Evolutionary conservation across 2,797 vertebrate species (phyloP), one percentile per base, ranked within the genome.

Genomic region (Kryptolebias ocellatus): DNA sequence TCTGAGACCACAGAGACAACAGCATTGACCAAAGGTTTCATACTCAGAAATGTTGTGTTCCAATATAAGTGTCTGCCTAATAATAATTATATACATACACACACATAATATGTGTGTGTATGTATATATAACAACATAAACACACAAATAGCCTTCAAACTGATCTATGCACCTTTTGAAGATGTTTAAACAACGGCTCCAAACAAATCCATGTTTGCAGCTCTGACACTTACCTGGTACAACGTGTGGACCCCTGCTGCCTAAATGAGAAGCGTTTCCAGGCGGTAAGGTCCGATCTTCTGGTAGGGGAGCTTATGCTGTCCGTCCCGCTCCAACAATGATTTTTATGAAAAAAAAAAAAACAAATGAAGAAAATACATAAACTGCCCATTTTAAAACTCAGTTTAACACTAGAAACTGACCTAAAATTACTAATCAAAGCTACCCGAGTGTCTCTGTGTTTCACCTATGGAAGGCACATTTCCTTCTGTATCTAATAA

Each of bases 191-290:
- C 6, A 10, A 37, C 6, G 1, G 9, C 6, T 10, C 2, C 34
- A 8, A 10, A 5, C 6, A 44, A 44, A 24, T 44, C 20, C 18
- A 24, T 15, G 5, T 7, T 16, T 42, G 55, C 24, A 20, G 39
- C 18, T 16, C 16, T 49, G 37, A 65, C 14, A 67, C 76, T 89
- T 39, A 89, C 83, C 76, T 54, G 73, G 46, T 72, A 42, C 51
- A 67, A 45, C 0, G 50, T 42, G 59, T 64, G 42, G 63, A 67
- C 28, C 12, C 62, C 64, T 70, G 58, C 65, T 70, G 75, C 34
- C 34, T 37, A 44, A 37, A 70, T 60, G 74, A 49, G n/a, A 12
- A 54, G 58, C 4, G 54, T 37, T 42, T 57, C 3, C 18, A 42
- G 54, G n/a, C n/a, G 12, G n/a, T n/a, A 5, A 56, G n/a, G 37